Base-by-base conservation (phyloP, 2,888 invertebrate genomes). In the Pristionchus mayeri region DNA sequence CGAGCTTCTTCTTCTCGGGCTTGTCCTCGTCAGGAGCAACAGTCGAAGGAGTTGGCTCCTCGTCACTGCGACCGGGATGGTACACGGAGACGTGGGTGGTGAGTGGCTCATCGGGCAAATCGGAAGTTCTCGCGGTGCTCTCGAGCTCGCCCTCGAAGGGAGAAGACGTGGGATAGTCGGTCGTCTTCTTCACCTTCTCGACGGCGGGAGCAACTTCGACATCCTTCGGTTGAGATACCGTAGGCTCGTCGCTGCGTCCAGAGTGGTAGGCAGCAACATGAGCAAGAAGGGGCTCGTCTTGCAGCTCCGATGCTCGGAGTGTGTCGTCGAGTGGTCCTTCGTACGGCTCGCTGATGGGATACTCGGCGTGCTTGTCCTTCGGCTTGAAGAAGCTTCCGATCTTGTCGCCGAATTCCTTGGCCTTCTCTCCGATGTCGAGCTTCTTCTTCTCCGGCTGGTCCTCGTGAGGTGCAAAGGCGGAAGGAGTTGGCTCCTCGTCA, bases 1-100 rank as follows among this genome's bases (percentile, higher is more conserved):
- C 75, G 40, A 75, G 44, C 75, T 75, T 75, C 75, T 75, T 75
- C 75, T 75, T 75, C 75, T 75, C 75, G 21, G 37, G 40, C n/a
- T 75, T 44, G 4, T 75, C 75, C 18, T 63, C 63, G 63, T 63
- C 27, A 63, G 63, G 30, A 6, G 13, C 63, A n/a, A 27, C 63
- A 27, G 27, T 30, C 6, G 27, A 54, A 13, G 54, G 54, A 63
- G 27, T 63, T 6, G 63, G 63, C 63, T 63, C 63, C 7, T 63
- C 63, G 11, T 63, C 44, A 21, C 75, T 75, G 9, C 34, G 63
- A 4, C 63, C 63, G 6, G 63, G 27, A 63, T 63, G 63, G 27
- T 63, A 63, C 9, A 63, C 63, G 34, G 63, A 63, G 9, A 63
- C 63, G 34, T 63, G 63, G 6, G 63, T 11, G 4, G 27, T 6